Evolutionary conservation across 2,113 vertebrate species (phyloP), one percentile per base, ranked within the genome.

Genomic region (Tauraco erythrolophus): DNA sequence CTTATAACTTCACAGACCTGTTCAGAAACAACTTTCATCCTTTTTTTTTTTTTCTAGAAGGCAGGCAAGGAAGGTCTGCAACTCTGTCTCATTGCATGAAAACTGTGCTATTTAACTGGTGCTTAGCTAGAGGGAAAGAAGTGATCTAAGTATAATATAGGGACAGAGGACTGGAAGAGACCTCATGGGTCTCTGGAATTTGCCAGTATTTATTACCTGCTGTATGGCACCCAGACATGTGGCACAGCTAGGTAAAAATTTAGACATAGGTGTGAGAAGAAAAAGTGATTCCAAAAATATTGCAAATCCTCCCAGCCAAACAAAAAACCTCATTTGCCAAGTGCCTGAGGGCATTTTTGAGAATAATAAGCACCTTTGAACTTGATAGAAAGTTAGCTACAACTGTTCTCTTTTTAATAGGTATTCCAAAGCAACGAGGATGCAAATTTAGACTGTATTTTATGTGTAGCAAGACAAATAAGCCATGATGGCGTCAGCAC

Each of bases 281-380:
- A 89, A 74, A 88, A 84, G 50, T 28, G 12, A 41, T 72, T 78
- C 2, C 31, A 56, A 80, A 89, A 85, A 28, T 31, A 35, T 3
- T 66, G 50, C 76, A 88, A 74, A 84, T 91, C 68, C 45, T 95
- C 19, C 66, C 45, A 56, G 60, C 46, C 60, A 69, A 95, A 86
- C 22, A 50, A 84, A 91, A 89, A n/a, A n/a, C 1, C 23, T 91
- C 21, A 88, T 83, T 54, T 88, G 81, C 41, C 60, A 84, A 86
- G 41, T 51, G 41, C 74, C 51, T 1, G 4, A 71, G 64, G 82
- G 45, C 3, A 1, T 88, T 91, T 93, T 90, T 91, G 4, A 19
- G 6, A 87, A 45, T 80, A 96, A 95, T 70, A 86, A 89, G 43
- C n/a, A 84, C 39, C 77, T 96, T 94, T 84, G 72, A 94, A 94